Evolutionary conservation across 2,113 vertebrate genomes (phyloP).

Genomic region (Himantopus leucocephalus): DNA sequence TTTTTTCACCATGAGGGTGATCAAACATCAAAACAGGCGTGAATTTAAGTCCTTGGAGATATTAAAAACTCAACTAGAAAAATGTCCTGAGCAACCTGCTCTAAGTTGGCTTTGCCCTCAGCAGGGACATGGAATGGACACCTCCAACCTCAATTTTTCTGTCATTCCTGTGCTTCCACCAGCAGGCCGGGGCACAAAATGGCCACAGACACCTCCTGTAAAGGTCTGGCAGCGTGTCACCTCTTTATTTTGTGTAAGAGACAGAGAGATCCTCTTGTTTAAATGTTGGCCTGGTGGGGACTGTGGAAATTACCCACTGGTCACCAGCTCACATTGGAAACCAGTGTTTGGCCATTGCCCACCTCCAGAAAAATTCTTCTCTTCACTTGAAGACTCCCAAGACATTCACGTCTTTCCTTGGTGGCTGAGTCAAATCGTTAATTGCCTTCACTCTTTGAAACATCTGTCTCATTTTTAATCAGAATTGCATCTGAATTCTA

Average conservation of each 20-base stretch:
- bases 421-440: neutral
- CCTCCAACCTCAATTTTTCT: neutral
- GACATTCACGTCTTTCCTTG: neutral
- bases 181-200: neutral
- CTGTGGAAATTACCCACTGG: neutral
- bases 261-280: neutral
- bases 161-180: neutral
- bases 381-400: neutral
- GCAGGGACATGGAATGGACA: neutral
- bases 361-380: neutral
- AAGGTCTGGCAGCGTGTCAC: neutral
- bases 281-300: accelerated
- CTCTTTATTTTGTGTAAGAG: neutral
- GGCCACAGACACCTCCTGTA: neutral
- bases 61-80: neutral
- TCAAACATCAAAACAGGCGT: accelerated
- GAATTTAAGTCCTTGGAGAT: neutral
- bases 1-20: neutral
- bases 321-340: accelerated
- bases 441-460: neutral
- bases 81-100: neutral
- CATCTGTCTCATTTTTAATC: neutral
- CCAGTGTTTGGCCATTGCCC: neutral
- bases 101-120: neutral
- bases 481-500: neutral